A percentile compares a stretch with the other conserved stretches of the same genome.
phyloP scores from a whole-genome alignment of 1,140 invertebrate genomes.

The Halyomorpha halys region DNA sequence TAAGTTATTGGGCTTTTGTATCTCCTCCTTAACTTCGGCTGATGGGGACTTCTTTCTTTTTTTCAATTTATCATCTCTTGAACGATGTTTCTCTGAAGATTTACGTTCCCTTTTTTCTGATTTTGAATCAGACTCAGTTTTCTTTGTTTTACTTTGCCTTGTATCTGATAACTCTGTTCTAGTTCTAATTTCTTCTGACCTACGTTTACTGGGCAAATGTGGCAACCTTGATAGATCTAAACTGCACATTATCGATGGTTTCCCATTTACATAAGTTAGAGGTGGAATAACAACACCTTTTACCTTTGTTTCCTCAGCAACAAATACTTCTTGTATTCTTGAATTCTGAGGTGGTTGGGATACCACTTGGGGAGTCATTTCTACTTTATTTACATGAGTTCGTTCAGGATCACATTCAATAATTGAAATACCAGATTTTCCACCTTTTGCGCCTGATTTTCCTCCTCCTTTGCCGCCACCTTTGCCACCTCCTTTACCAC shows the following conservation, averaged over 20 bases:
- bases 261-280: slow-evolving; percentile 3
- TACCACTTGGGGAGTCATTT: slow-evolving; percentile 9
- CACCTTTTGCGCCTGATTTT: slow-evolving; percentile 42
- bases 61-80: slow-evolving; percentile 25
- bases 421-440: slow-evolving; percentile 35
- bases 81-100: slow-evolving; percentile 34
- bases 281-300: not conserved
- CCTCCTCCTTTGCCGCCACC: slow-evolving; percentile 43
- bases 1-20: not conserved
- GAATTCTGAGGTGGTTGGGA: slow-evolving; percentile 13
- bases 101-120: slow-evolving; percentile 36
- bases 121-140: slow-evolving; percentile 15
- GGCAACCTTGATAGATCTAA: slow-evolving; percentile 23
- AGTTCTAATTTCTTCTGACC: slow-evolving; percentile 39
- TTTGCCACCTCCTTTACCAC: slow-evolving; percentile 48
- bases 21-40: slow-evolving; percentile 16
- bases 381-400: slow-evolving; percentile 30
- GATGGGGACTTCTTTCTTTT: slow-evolving; percentile 14
- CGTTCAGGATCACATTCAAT: slow-evolving; percentile 36
- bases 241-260: slow-evolving; percentile 23
- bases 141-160: slow-evolving; percentile 37
- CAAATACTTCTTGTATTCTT: slow-evolving; percentile 18
- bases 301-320: not conserved
- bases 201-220: slow-evolving; percentile 26
- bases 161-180: slow-evolving; percentile 44